These are phyloP conservation scores for Anoplopoma fimbria DNA, from an alignment of 2,113 vertebrate species.

Conservation along the genomic window DNA sequence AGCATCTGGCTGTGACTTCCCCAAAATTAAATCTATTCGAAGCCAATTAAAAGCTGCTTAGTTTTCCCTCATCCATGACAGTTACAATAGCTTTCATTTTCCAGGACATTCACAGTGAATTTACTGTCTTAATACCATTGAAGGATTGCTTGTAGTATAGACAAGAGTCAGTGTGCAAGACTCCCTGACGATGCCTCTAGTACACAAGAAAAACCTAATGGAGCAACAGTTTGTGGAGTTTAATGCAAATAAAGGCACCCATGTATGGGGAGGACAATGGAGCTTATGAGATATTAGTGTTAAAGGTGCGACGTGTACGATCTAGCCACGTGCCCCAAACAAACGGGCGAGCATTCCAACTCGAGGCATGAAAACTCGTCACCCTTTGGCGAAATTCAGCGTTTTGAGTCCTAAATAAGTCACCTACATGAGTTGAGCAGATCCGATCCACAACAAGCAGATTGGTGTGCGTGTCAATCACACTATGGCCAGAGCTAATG, in stretches of 20 bases:
- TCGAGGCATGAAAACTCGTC: neutral
- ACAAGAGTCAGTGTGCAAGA: neutral
- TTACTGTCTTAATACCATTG: constrained; percentile 13
- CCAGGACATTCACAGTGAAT: constrained; percentile 56
- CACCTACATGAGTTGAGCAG: neutral
- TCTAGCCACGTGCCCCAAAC: no score
- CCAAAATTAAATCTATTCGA: constrained; percentile 65
- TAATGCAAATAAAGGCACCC: neutral
- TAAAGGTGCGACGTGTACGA: neutral
- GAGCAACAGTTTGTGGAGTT: neutral
- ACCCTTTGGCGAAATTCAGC: neutral
- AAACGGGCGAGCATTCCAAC: neutral
- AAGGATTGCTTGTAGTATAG: neutral
- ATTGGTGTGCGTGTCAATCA: neutral
- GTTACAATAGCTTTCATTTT: constrained; percentile 54
- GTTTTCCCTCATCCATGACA: constrained; percentile 46
- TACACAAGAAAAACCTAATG: neutral
- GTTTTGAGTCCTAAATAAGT: no score
- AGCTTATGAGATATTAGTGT: neutral
- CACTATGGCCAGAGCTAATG: neutral
- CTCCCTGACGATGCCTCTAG: neutral
- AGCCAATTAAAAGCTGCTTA: constrained; percentile 64
- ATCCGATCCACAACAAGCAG: neutral
- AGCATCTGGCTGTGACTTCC: constrained; percentile 48
- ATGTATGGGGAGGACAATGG: neutral